Evolutionary conservation across 2,888 invertebrate species (phyloP).

Genomic region (Himalopsyche anomala): DNA sequence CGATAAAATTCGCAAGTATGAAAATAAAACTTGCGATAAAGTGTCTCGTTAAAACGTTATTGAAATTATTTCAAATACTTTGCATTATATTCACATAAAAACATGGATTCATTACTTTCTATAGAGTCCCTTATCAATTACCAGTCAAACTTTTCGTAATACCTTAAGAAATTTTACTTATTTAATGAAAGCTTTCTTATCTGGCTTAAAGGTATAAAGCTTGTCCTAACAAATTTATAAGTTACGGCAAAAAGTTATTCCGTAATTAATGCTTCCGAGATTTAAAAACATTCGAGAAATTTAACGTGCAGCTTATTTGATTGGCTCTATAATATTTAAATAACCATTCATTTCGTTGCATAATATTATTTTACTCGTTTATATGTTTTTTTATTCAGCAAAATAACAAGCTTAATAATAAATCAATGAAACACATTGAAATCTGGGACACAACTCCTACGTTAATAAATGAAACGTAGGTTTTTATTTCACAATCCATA

Average conservation of each 20-base stretch:
- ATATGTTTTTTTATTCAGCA: too few species aligned
- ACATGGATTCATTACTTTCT: background rate
- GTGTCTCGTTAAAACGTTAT: too few species aligned
- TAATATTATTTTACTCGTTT: too few species aligned
- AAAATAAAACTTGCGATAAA: too few species aligned
- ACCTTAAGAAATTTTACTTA: background rate
- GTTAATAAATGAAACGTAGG: too few species aligned
- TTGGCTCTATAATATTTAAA: background rate
- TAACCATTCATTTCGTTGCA: too few species aligned
- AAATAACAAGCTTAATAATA: too few species aligned
- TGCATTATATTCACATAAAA: conserved; percentile 14
- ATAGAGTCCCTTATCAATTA: conserved; percentile 13
- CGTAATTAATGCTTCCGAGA: background rate
- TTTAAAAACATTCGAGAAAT: background rate
- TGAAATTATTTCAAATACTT: too few species aligned
- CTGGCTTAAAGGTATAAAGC: conserved; percentile 24
- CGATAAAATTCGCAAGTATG: too few species aligned
- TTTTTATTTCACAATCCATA: too few species aligned
- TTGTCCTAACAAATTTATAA: conserved; percentile 26
- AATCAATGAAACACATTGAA: too few species aligned
- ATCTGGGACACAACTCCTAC: too few species aligned
- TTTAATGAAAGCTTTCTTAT: conserved; percentile 34
- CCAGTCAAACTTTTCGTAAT: conserved; percentile 13
- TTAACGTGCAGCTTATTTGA: background rate
- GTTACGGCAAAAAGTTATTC: conserved; percentile 22